phyloP scores from a whole-genome alignment of 2,888 invertebrate species.

The Acleris emargana region DNA sequence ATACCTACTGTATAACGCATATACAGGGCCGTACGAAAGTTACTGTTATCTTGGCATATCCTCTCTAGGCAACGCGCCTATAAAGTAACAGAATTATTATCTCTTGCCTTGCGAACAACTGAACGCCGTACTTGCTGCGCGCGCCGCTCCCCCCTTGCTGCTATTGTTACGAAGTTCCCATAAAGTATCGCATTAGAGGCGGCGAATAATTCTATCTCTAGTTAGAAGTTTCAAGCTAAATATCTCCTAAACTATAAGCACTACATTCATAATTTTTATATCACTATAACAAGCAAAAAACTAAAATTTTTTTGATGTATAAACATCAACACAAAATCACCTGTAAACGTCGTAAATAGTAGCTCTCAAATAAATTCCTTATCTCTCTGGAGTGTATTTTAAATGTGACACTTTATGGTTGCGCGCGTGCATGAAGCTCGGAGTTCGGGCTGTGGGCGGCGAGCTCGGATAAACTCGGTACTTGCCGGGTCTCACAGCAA shows the following conservation, averaged over 20 bases:
- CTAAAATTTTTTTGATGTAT: constrained; percentile 65
- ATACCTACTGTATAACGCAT: constrained; percentile 62
- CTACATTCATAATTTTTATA: constrained; percentile 45
- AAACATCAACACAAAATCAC: constrained; percentile 35
- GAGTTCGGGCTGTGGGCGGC: constrained; percentile 56
- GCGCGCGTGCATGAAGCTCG: constrained; percentile 70
- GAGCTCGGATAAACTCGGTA: constrained; percentile 62
- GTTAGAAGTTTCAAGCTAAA: constrained; percentile 59
- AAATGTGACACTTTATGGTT: constrained; percentile 80
- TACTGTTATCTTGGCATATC: constrained; percentile 85
- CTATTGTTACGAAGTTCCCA: constrained; percentile 82
- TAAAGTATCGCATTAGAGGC: constrained; percentile 69
- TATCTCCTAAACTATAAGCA: constrained; percentile 45
- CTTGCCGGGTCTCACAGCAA: constrained; percentile 81
- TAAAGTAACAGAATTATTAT: constrained; percentile 75
- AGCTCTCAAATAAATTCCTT: constrained; percentile 75
- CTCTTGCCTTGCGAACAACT: constrained; percentile 62
- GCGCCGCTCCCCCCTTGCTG: constrained; percentile 79
- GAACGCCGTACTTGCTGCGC: constrained; percentile 72
- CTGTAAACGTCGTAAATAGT: constrained; percentile 41
- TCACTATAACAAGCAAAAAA: constrained; percentile 60
- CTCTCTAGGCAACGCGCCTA: constrained; percentile 81
- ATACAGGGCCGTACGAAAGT: constrained; percentile 79
- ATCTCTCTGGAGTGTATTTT: constrained; percentile 82
- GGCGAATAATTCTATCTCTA: constrained; percentile 76